Conservation (phyloP, 2,888 invertebrate genomes). For the Lepidocyrtinus sp. region DNA sequence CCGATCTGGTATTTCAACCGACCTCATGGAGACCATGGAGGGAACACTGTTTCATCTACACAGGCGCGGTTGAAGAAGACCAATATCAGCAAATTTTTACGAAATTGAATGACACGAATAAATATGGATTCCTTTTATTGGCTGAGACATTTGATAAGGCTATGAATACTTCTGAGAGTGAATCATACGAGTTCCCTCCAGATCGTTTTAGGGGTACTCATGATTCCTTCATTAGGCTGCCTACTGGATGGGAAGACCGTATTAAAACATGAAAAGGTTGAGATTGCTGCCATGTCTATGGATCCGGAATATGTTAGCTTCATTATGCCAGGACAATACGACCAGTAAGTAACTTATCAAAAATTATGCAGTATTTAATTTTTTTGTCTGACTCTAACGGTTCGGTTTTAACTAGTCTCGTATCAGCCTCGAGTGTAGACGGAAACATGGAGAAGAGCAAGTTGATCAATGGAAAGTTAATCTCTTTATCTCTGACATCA, state of each 20-base stretch:
- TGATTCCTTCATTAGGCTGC: constrained; percentile 56
- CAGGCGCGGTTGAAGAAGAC: not conserved
- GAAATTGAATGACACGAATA: not conserved
- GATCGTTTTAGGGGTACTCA: not conserved
- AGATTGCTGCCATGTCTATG: constrained; percentile 59
- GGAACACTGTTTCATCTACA: constrained; percentile 41
- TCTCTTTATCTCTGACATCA: constrained; percentile 51
- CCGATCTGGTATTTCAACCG: constrained; percentile 40
- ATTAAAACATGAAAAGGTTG: constrained; percentile 34
- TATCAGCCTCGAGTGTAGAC: constrained; percentile 5
- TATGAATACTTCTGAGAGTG: not conserved
- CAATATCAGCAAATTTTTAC: constrained; percentile 17
- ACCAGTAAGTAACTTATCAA: constrained; percentile 37
- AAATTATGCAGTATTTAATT: not conserved
- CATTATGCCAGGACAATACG: constrained; percentile 61
- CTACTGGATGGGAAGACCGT: constrained; percentile 49
- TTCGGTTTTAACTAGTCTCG: constrained; percentile 22
- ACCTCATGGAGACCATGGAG: constrained; percentile 49
- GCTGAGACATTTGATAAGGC: constrained; percentile 39
- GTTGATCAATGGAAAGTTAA: constrained; percentile 60
- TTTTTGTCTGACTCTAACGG: too few species aligned
- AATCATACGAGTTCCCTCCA: constrained; percentile 37
- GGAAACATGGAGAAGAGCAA: constrained; percentile 14
- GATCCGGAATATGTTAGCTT: constrained; percentile 37
- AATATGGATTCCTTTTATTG: constrained; percentile 30